A percentile compares a stretch with the other conserved stretches of the same genome.
Evolutionary conservation across 2,888 invertebrate genomes (phyloP).

Genomic region (Coleophora deauratella): DNA sequence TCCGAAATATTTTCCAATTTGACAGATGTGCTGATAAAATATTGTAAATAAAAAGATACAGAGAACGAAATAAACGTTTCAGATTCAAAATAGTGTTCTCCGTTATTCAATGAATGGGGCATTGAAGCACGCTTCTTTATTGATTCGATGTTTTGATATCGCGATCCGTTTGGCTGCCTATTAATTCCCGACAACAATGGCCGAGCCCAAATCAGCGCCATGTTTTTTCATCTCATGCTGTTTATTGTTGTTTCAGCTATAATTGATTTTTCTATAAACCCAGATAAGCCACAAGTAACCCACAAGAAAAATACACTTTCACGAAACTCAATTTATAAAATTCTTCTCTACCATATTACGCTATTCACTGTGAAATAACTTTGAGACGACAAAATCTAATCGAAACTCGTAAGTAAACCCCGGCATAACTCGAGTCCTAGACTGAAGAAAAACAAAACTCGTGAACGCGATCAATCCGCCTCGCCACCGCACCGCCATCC

Average conservation of each 20-base stretch:
- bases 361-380: slow-evolving; percentile 10
- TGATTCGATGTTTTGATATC: slow-evolving; percentile 60
- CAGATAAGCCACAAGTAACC: slow-evolving; percentile 30
- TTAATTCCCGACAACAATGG: slow-evolving; percentile 59
- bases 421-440: slow-evolving; percentile 52
- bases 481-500: slow-evolving; percentile 23
- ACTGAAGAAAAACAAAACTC: slow-evolving; percentile 67
- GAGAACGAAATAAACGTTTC: slow-evolving; percentile 29
- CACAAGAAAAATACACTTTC: slow-evolving; percentile 28
- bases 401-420: slow-evolving; percentile 59
- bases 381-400: slow-evolving; percentile 53
- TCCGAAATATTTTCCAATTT: too few relatives aligned
- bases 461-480: slow-evolving; percentile 49
- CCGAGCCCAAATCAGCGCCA: slow-evolving; percentile 35
- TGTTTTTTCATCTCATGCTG: slow-evolving; percentile 48
- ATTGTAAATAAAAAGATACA: slow-evolving; percentile 18
- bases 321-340: not conserved
- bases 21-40: too few relatives aligned
- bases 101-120: slow-evolving; percentile 50
- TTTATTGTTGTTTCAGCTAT: slow-evolving; percentile 39
- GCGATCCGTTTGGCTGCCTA: slow-evolving; percentile 46
- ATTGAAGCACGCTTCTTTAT: slow-evolving; percentile 49
- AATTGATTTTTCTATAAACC: slow-evolving; percentile 54
- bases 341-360: too few relatives aligned
- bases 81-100: slow-evolving; percentile 34